Percentiles rank a stretch among this genome's conserved stretches.
These are phyloP conservation scores for Apotomis betuletana DNA, from an alignment of 2,888 invertebrate species.

Conservation along the genomic window DNA sequence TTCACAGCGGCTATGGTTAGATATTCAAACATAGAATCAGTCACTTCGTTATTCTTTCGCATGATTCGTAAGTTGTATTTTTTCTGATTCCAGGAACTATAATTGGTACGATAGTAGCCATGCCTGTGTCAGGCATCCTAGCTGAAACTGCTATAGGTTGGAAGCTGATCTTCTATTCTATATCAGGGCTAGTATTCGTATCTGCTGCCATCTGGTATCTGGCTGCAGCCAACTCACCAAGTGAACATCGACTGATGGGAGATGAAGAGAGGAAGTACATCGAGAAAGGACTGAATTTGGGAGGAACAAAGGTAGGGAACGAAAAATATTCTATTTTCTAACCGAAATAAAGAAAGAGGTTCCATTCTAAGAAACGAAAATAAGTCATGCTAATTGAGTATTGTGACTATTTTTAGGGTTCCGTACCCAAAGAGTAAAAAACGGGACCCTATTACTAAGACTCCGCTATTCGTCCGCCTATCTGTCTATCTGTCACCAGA, in stretches of 20 bases:
- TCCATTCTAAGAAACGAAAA: no score
- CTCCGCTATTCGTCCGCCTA: no score
- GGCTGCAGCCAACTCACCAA: slow-evolving; percentile 84
- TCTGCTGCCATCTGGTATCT: slow-evolving; percentile 82
- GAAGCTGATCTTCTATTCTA: slow-evolving; percentile 87
- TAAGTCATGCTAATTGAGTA: no score
- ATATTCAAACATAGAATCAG: no score
- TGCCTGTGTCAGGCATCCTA: slow-evolving; percentile 86
- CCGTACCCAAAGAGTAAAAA: no score
- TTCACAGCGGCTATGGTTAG: no score
- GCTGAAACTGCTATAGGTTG: slow-evolving; percentile 84
- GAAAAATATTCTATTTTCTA: neutral
- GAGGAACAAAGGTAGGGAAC: slow-evolving; percentile 82
- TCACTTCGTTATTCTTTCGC: no score
- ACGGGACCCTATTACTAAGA: no score
- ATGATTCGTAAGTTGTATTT: neutral
- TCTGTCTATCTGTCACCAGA: no score
- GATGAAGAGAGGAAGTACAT: slow-evolving; percentile 83
- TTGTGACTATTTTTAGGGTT: no score
- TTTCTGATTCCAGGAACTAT: slow-evolving; percentile 79
- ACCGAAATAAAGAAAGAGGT: no score
- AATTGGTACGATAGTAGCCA: slow-evolving; percentile 87
- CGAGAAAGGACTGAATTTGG: slow-evolving; percentile 79
- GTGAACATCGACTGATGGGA: slow-evolving; percentile 81
- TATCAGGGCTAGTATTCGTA: slow-evolving; percentile 81